phyloP scores from a whole-genome alignment of 92 coral and sea anemone genomes.

The Phenganax marumi region DNA sequence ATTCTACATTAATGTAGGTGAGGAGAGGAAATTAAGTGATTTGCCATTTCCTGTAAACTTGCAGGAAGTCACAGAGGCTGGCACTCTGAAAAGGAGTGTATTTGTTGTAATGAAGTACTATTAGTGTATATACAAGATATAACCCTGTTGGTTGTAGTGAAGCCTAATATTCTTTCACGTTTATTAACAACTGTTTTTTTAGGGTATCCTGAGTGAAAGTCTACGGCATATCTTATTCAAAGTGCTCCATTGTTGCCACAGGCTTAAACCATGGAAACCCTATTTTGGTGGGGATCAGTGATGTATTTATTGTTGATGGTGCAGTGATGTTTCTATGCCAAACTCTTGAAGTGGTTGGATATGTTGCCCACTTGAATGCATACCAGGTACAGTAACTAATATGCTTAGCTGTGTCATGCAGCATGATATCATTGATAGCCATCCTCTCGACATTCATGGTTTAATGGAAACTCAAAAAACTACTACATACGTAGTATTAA shows the following conservation, averaged over 20 bases:
- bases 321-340: conserved; percentile 44
- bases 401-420: not conserved
- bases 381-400: not conserved
- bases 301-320: conserved; percentile 52
- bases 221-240: conserved; percentile 51
- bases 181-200: conserved; percentile 16
- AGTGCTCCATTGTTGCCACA: conserved; percentile 40
- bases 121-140: too few relatives aligned
- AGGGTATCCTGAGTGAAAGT: conserved; percentile 61
- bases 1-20: not conserved
- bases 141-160: too few relatives aligned
- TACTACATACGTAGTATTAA: not conserved
- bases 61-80: not conserved
- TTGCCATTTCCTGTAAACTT: not conserved
- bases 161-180: not conserved
- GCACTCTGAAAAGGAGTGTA: not conserved
- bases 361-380: conserved; percentile 27
- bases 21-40: not conserved
- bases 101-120: not conserved
- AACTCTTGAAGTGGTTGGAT: conserved; percentile 10
- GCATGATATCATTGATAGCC: not conserved
- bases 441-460: conserved; percentile 13
- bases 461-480: not conserved
- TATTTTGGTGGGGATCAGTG: conserved; percentile 42
- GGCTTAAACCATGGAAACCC: conserved; percentile 53